Conservation (phyloP, 1,140 invertebrate genomes). For the Agrypnia vestita region DNA sequence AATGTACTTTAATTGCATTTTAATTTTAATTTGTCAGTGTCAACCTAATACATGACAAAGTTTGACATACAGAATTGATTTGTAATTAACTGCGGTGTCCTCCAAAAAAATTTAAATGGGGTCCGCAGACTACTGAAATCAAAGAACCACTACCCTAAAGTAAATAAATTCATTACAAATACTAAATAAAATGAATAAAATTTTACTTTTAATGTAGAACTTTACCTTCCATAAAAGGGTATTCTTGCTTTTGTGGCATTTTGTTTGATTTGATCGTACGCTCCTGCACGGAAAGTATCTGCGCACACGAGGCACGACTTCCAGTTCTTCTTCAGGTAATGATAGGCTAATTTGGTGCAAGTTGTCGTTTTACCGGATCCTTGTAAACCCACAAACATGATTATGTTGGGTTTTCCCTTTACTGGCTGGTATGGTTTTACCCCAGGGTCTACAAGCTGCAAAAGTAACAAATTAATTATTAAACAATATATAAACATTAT, state of each 20-base stretch:
- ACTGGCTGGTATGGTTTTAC: constrained; percentile 97
- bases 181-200: no score
- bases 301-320: constrained; percentile 99
- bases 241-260: constrained; percentile 99
- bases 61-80: constrained; percentile 10
- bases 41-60: no score
- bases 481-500: background rate
- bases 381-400: constrained; percentile 99
- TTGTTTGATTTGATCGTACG: constrained; percentile 99
- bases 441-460: constrained; percentile 96
- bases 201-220: no score
- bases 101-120: no score
- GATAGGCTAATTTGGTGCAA: constrained; percentile 99
- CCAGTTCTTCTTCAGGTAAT: constrained; percentile 99
- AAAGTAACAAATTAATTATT: constrained; percentile 56
- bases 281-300: constrained; percentile 99
- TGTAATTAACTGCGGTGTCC: background rate
- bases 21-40: no score
- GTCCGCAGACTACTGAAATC: no score
- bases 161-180: no score
- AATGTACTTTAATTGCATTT: no score
- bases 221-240: constrained; percentile 99
- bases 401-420: constrained; percentile 96
- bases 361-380: constrained; percentile 99
- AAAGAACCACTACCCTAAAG: no score